phyloP scores from a whole-genome alignment of 1,140 invertebrate genomes.

The Bombus sibiricus region DNA sequence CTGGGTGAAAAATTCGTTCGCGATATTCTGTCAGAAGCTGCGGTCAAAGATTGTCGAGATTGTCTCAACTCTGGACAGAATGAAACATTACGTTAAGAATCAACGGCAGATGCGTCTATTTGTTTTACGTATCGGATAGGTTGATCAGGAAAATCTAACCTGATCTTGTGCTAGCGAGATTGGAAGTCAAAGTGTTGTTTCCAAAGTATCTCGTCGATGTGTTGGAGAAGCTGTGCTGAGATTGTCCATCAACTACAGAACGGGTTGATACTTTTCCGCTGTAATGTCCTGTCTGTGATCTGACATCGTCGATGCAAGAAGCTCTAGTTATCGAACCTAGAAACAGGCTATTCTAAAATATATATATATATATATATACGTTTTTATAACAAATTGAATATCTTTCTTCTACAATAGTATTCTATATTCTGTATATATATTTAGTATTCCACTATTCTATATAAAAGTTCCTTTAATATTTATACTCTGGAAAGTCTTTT shows the following conservation, averaged over 20 bases:
- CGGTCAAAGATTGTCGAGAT: slow-evolving; percentile 91
- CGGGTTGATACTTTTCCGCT: slow-evolving; percentile 79
- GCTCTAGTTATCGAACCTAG: slow-evolving; percentile 84
- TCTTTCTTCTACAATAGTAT: no score
- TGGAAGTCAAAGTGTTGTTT: slow-evolving; percentile 87
- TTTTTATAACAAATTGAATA: neutral
- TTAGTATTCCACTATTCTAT: neutral
- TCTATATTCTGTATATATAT: no score
- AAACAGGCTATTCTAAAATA: neutral
- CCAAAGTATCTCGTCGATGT: slow-evolving; percentile 89
- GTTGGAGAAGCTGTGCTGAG: slow-evolving; percentile 92
- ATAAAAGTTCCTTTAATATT: neutral
- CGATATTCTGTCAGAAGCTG: slow-evolving; percentile 90
- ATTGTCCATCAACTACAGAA: slow-evolving; percentile 92
- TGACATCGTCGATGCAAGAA: slow-evolving; percentile 86
- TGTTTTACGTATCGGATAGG: no score
- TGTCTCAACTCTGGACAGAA: slow-evolving; percentile 88
- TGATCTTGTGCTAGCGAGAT: slow-evolving; percentile 90
- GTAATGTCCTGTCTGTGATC: slow-evolving; percentile 84
- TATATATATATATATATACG: no score
- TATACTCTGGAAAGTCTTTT: neutral
- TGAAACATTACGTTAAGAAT: neutral
- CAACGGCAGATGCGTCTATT: neutral
- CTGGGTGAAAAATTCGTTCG: slow-evolving; percentile 85
- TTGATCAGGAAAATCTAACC: slow-evolving; percentile 80